Base-by-base conservation (phyloP, 2,888 invertebrate species). In the Drosophila cognata region DNA sequence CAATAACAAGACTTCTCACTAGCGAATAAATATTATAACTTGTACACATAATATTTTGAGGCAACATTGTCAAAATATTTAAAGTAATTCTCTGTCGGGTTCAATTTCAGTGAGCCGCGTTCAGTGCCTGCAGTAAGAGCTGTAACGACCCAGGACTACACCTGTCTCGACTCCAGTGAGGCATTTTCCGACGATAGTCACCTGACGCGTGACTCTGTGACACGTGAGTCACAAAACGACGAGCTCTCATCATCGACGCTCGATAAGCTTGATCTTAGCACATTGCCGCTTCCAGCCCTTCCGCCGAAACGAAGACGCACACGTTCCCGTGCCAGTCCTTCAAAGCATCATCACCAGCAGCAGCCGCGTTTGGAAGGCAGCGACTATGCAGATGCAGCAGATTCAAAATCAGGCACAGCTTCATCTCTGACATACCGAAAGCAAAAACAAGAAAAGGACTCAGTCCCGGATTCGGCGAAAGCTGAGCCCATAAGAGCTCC, bases 261-360 rank as follows among this genome's bases (percentile, higher is more conserved):
- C 16, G 92, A 92, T 77, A 93, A 92, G 79, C 91, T 93, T 68
- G 93, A 93, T 85, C 91, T 93, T 28, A 92, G 91, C 73, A 92
- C 91, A 43, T 81, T 93, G 56, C 93, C 93, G 11, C 72, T 93
- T 70, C 93, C 93, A 1, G 93, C 92, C 4, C 80, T 93, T 67
- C 93, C 93, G 36, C 90, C 92, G 2, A 93, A 93, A 71, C 92
- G 92, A 29, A 88, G 92, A 60, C 91, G 93, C 25, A 92, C 88
- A 18, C 91, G 91, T 65, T 83, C 91, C 13, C 86, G 92, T 41
- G 86, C 89, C 41, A 90, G 88, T 77, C 91, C 92, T 46, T 88
- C 91, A 7, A 88, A 91, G 66, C 84, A 90, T 56, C 77, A 80
- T 38, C 74, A 78, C 4, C 77, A 78, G 21, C 70, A 67, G 29